Evolutionary conservation across 2,797 vertebrate genomes (phyloP).

Genomic region (Lophius americanus): DNA sequence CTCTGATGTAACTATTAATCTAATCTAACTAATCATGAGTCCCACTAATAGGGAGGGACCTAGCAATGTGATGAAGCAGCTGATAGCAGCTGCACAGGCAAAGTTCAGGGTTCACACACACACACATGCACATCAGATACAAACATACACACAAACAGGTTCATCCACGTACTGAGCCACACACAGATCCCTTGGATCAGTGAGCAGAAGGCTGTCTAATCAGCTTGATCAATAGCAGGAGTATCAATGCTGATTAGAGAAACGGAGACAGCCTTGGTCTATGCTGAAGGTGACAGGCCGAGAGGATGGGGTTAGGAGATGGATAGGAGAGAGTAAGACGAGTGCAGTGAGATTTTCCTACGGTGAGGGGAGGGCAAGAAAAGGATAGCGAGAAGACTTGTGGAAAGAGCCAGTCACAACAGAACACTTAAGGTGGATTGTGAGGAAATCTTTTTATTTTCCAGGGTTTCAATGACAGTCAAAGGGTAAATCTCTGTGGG

Average conservation of each 20-base stretch:
- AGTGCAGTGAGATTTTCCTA: slow-evolving; percentile 18
- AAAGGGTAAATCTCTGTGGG: slow-evolving; percentile 48
- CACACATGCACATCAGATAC: slow-evolving; percentile 20
- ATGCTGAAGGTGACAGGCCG: slow-evolving; percentile 62
- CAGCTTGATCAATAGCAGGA: slow-evolving; percentile 69
- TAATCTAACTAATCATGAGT: slow-evolving; percentile 67
- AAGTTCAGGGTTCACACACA: slow-evolving; percentile 66
- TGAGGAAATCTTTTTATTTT: slow-evolving; percentile 19
- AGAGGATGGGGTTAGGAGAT: slow-evolving; percentile 23
- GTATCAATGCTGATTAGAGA: slow-evolving; percentile 72
- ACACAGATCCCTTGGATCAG: slow-evolving; percentile 70
- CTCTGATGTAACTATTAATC: slow-evolving; percentile 72
- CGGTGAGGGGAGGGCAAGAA: slow-evolving; percentile 3
- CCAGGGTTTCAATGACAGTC: slow-evolving; percentile 20
- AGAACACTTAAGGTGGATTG: slow-evolving; percentile 10
- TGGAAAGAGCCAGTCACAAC: neutral
- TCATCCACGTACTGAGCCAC: slow-evolving; percentile 29
- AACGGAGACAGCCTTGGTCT: slow-evolving; percentile 56
- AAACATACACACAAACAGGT: slow-evolving; percentile 23
- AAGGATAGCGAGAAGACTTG: neutral
- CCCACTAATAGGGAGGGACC: slow-evolving; percentile 61
- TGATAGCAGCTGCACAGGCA: slow-evolving; percentile 63
- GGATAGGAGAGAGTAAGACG: slow-evolving; percentile 29
- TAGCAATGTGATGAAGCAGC: slow-evolving; percentile 46
- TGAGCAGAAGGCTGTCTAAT: slow-evolving; percentile 62